These are phyloP conservation scores for Phylloscopus whistleri DNA, from an alignment of 2,113 vertebrate species.

Conservation along the genomic window DNA sequence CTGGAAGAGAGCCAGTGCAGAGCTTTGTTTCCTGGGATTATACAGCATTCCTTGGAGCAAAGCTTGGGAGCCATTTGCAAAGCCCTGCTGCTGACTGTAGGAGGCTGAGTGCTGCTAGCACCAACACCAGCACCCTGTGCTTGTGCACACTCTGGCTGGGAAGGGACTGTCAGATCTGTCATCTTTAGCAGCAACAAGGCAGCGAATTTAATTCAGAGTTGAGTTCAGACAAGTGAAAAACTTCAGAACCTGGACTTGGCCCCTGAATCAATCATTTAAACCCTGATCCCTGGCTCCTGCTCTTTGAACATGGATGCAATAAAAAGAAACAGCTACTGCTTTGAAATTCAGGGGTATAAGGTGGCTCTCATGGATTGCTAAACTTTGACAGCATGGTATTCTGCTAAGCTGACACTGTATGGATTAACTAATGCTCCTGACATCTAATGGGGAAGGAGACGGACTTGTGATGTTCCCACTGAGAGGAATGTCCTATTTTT, in stretches of 20 bases:
- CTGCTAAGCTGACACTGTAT: neutral
- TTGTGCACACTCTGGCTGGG: neutral
- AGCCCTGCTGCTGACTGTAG: neutral
- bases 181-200: neutral
- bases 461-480: neutral
- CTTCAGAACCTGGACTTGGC: neutral
- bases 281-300: neutral
- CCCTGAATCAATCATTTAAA: neutral
- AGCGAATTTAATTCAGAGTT: neutral
- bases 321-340: neutral
- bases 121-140: neutral
- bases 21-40: neutral
- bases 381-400: neutral
- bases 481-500: constrained; percentile 42
- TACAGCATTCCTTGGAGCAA: neutral
- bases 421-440: neutral
- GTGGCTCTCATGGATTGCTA: neutral
- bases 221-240: neutral
- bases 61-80: neutral
- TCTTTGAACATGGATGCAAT: neutral
- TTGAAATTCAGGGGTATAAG: neutral
- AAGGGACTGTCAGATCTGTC: neutral
- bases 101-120: neutral
- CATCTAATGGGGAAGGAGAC: neutral
- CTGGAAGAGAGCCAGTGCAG: neutral